Conservation (phyloP, 2,113 vertebrate species). For the Rynchops niger region DNA sequence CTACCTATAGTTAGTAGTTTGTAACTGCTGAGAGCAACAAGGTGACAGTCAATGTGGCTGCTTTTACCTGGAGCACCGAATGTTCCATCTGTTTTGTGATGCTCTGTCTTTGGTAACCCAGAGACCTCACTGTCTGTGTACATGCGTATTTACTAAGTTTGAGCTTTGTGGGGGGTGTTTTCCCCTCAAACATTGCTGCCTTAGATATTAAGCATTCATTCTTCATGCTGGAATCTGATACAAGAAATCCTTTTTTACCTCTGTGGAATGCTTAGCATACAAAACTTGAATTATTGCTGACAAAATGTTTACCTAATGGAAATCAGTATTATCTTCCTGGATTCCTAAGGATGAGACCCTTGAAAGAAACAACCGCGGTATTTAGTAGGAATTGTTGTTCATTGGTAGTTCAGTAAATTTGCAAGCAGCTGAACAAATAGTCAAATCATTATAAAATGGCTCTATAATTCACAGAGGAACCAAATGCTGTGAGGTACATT, state of each 20-base stretch:
- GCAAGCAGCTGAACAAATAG: background rate
- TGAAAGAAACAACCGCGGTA: background rate
- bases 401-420: background rate
- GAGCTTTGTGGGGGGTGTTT: background rate
- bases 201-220: constrained; percentile 31
- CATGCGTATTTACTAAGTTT: background rate
- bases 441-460: background rate
- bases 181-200: background rate
- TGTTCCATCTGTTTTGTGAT: background rate
- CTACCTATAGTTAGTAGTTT: background rate
- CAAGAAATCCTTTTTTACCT: constrained; percentile 41
- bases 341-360: constrained; percentile 26
- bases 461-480: background rate
- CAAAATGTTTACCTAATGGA: constrained; percentile 39
- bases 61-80: background rate
- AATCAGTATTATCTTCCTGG: constrained; percentile 45
- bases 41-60: background rate
- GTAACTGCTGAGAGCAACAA: background rate
- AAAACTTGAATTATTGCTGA: constrained; percentile 64
- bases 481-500: background rate
- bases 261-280: constrained; percentile 3
- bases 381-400: background rate
- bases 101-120: background rate
- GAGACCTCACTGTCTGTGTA: background rate
- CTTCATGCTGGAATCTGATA: constrained; percentile 18